Conservation (phyloP, 2,888 invertebrate species). For the Lasioglossum villosulum region DNA sequence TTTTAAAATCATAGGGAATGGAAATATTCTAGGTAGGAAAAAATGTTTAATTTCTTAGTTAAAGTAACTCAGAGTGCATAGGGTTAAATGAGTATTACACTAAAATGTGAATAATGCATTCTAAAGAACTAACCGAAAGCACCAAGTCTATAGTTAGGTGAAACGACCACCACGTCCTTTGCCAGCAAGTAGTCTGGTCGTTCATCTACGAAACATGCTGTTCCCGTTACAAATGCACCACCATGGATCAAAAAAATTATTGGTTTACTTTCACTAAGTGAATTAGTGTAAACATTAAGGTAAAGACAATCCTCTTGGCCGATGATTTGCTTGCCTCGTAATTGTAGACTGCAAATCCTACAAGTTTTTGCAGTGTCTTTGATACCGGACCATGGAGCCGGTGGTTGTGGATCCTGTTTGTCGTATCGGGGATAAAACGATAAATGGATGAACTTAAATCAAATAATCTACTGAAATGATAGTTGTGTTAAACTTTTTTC, state of each 20-base stretch:
- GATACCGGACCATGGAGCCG: slow-evolving; percentile 83
- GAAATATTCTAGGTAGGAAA: too few species aligned
- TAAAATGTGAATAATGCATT: background rate
- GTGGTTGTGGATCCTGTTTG: slow-evolving; percentile 83
- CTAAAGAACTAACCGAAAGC: slow-evolving; percentile 65
- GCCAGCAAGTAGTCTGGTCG: slow-evolving; percentile 71
- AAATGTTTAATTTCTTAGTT: too few species aligned
- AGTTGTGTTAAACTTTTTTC: too few species aligned
- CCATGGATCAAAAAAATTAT: slow-evolving; percentile 82
- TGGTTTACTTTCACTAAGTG: slow-evolving; percentile 56
- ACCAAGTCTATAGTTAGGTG: slow-evolving; percentile 71
- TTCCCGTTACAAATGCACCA: slow-evolving; percentile 74
- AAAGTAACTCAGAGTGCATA: too few species aligned
- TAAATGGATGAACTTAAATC: too few species aligned
- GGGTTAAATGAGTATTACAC: too few species aligned
- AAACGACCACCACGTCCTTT: slow-evolving; percentile 69
- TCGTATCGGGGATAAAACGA: background rate
- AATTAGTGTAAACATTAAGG: slow-evolving; percentile 68
- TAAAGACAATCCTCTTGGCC: slow-evolving; percentile 77
- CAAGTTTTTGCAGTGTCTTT: slow-evolving; percentile 82
- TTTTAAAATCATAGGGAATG: too few species aligned
- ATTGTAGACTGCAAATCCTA: slow-evolving; percentile 78
- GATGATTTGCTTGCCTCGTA: slow-evolving; percentile 16
- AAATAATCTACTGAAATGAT: too few species aligned
- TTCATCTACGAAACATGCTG: slow-evolving; percentile 26